Evolutionary conservation across 2,797 vertebrate genomes (phyloP).

Genomic region (Platyrinchus mystaceus): DNA sequence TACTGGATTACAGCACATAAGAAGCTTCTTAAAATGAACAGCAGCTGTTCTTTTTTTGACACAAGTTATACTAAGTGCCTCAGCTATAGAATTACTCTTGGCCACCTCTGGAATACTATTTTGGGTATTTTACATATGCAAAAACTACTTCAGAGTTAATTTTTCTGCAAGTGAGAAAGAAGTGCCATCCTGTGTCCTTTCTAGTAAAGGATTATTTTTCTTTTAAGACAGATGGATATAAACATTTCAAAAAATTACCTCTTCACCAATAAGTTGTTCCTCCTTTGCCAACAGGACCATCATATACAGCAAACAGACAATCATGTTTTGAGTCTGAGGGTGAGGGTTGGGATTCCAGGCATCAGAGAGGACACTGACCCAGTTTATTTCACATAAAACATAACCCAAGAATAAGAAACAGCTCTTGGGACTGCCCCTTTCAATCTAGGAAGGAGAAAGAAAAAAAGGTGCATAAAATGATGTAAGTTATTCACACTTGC

Average conservation of each 20-base stretch:
- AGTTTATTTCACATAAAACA: slow-evolving; percentile 93
- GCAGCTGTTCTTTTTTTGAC: neutral
- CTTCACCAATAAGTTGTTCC: slow-evolving; percentile 82
- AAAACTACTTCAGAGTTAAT: neutral
- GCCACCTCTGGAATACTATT: neutral
- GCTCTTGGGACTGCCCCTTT: slow-evolving; percentile 95
- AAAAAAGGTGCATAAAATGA: neutral
- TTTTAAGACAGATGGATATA: neutral
- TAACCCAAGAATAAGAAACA: slow-evolving; percentile 95
- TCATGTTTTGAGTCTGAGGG: slow-evolving; percentile 82
- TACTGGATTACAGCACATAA: neutral
- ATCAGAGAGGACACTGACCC: slow-evolving; percentile 91
- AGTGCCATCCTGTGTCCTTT: neutral
- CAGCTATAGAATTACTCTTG: neutral
- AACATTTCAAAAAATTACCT: slow-evolving; percentile 73
- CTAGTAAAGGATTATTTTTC: neutral
- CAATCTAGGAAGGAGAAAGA: slow-evolving; percentile 79
- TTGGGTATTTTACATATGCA: neutral
- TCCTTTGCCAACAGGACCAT: slow-evolving; percentile 93
- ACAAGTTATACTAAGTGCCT: neutral
- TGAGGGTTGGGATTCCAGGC: slow-evolving; percentile 80
- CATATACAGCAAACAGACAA: slow-evolving; percentile 93
- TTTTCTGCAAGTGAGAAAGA: neutral
- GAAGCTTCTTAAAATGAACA: neutral
- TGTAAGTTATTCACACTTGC: neutral